Percentiles rank a stretch among this genome's conserved stretches.
These are phyloP conservation scores for Hylaea fasciaria DNA, from an alignment of 2,888 invertebrate species.

Conservation along the genomic window DNA sequence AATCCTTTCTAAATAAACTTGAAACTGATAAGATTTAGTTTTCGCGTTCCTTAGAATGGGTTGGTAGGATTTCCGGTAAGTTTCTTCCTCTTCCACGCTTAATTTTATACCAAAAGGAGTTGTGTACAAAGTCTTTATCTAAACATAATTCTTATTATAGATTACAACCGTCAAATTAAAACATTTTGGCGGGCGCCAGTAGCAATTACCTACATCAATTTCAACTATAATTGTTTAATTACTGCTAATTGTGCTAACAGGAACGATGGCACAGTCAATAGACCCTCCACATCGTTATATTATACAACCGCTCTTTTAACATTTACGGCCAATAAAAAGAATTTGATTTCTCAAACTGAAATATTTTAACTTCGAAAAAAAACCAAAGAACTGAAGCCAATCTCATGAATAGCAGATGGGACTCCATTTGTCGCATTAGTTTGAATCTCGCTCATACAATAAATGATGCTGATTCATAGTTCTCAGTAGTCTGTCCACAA, in stretches of 20 bases:
- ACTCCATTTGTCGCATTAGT: constrained; percentile 28
- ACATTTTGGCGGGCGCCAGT: constrained; percentile 29
- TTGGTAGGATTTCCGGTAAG: not conserved
- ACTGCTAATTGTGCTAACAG: constrained; percentile 55
- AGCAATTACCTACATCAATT: constrained; percentile 41
- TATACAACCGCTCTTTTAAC: constrained; percentile 23
- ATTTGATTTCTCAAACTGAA: not conserved
- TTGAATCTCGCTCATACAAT: constrained; percentile 32
- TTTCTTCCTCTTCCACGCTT: not conserved
- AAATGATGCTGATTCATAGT: constrained; percentile 39
- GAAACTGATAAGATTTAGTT: not conserved
- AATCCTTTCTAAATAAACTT: constrained; percentile 8
- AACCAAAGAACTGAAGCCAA: constrained; percentile 4
- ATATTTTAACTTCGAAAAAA: constrained; percentile 9
- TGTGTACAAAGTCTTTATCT: not conserved
- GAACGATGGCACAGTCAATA: constrained; percentile 37
- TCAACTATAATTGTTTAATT: constrained; percentile 64
- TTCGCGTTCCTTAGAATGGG: not conserved
- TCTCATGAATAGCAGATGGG: constrained; percentile 27
- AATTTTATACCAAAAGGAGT: not conserved
- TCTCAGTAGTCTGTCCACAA: constrained; percentile 32
- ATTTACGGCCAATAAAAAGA: constrained; percentile 11
- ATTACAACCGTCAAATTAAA: constrained; percentile 23
- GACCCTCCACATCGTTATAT: constrained; percentile 38
- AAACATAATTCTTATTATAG: constrained; percentile 12